Percentiles rank a stretch among this genome's conserved stretches.
Conservation (phyloP, 2,113 vertebrate genomes). For the Hemiscyllium ocellatum region DNA sequence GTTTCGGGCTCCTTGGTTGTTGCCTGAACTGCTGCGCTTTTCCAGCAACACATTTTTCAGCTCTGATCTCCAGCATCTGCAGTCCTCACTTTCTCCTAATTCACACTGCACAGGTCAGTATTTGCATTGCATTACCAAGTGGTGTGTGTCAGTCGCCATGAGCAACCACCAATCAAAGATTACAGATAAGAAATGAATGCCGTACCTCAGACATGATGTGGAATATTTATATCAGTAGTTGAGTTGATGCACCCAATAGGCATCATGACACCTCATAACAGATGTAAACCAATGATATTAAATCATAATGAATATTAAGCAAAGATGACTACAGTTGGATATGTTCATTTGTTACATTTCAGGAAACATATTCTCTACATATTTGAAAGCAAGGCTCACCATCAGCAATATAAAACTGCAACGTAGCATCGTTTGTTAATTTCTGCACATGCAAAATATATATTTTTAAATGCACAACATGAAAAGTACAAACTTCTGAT, state of each 20-base stretch:
- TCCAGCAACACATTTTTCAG: too few relatives aligned
- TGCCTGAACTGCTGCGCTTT: too few relatives aligned
- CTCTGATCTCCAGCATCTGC: too few relatives aligned
- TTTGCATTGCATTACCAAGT: neutral
- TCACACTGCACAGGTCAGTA: neutral
- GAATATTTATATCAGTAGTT: neutral
- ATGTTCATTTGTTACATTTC: neutral
- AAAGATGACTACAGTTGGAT: neutral
- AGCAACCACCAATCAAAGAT: neutral
- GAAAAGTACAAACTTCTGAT: neutral
- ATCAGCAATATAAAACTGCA: neutral
- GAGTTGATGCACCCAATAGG: neutral
- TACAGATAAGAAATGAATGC: neutral
- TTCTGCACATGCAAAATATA: neutral
- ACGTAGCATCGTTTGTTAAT: neutral
- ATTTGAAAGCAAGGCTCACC: neutral
- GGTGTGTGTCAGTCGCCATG: neutral
- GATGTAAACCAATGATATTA: neutral
- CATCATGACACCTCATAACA: neutral
- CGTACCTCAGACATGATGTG: neutral
- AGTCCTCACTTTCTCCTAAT: neutral
- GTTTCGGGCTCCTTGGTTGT: too few relatives aligned
- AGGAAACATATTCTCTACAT: neutral
- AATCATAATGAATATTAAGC: neutral
- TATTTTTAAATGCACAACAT: neutral